A percentile compares a stretch with the other conserved stretches of the same genome.
Evolutionary conservation across 2,113 vertebrate species (phyloP).

Genomic region (Elephantulus edwardii): DNA sequence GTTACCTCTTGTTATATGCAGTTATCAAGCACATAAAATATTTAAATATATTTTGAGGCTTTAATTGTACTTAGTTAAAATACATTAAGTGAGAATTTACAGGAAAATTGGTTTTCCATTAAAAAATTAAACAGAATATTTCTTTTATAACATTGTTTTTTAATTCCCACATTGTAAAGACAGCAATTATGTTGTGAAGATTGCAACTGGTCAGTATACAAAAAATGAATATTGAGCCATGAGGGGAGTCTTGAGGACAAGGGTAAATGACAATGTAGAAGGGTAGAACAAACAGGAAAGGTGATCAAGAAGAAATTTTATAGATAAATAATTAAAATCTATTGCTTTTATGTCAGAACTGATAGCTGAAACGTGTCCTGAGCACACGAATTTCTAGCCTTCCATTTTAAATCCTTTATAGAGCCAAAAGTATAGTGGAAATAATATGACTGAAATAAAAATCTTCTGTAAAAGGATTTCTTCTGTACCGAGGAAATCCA

Average conservation of each 20-base stretch:
- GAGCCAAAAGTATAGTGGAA: background rate
- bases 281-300: background rate
- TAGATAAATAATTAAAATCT: background rate
- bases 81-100: too few species aligned
- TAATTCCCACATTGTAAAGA: too few species aligned
- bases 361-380: too few species aligned
- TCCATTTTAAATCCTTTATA: background rate
- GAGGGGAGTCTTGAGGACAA: background rate
- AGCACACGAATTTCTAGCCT: background rate
- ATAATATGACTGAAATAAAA: background rate
- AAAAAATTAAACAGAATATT: too few species aligned
- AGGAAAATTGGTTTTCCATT: too few species aligned
- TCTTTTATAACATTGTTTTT: too few species aligned
- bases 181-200: background rate
- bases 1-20: too few species aligned
- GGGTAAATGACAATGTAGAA: background rate
- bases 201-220: background rate
- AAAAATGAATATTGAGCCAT: background rate
- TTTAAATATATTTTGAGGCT: too few species aligned
- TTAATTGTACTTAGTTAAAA: too few species aligned
- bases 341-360: too few species aligned
- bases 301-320: background rate
- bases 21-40: too few species aligned
- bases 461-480: background rate
- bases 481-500: background rate